Evolutionary conservation across 2,797 vertebrate species (phyloP).

Genomic region (Xerus rutilus): DNA sequence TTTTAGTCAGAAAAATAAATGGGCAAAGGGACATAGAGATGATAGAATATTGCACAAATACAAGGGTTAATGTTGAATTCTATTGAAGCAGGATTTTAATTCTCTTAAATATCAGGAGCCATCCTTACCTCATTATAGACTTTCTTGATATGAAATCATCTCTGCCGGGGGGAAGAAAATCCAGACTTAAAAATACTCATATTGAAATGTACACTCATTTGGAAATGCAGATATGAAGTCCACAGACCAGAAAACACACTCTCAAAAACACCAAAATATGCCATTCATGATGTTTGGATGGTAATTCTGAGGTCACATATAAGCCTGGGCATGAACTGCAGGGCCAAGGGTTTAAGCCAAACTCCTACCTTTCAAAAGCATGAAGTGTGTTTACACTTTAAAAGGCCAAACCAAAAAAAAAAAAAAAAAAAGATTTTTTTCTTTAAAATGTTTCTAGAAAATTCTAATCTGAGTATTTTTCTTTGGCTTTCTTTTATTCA

Average conservation of each 20-base stretch:
- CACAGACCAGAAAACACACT: background rate
- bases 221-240: background rate
- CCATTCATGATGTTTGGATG: background rate
- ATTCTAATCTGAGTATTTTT: background rate
- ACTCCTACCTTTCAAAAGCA: slow-evolving; percentile 70
- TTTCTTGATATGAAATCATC: slow-evolving; percentile 71
- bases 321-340: slow-evolving; percentile 56
- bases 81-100: slow-evolving; percentile 83
- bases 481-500: slow-evolving; percentile 36
- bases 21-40: slow-evolving; percentile 57
- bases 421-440: background rate
- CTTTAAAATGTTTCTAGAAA: background rate
- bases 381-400: slow-evolving; percentile 53
- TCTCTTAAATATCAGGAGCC: slow-evolving; percentile 69
- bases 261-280: background rate
- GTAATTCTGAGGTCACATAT: slow-evolving; percentile 60
- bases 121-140: slow-evolving; percentile 75
- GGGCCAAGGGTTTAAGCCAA: slow-evolving; percentile 52
- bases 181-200: background rate
- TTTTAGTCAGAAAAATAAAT: slow-evolving; percentile 73
- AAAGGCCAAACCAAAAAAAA: background rate
- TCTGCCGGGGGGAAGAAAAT: background rate
- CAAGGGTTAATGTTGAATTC: slow-evolving; percentile 79
- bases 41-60: slow-evolving; percentile 5
- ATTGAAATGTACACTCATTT: slow-evolving; percentile 52